Evolutionary conservation across 2,888 invertebrate species (phyloP), one percentile per base, ranked within the genome.

Genomic region (Rutpela maculata): DNA sequence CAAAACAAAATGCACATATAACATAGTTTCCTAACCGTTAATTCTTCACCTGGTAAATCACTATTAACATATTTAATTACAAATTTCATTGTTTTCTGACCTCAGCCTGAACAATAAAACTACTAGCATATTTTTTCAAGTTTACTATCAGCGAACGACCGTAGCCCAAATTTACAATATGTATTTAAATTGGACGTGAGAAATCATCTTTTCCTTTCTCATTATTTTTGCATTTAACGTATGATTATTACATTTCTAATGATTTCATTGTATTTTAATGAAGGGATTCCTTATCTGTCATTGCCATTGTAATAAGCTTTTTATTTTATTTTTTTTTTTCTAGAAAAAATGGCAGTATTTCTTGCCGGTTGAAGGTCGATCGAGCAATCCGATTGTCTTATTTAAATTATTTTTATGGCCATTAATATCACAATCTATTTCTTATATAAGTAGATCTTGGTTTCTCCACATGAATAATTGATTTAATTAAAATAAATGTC

Each of bases 241-340:
- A 69, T 35, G 18, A 59, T 69, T 57, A 38, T 35, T 69, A 31
- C 38, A 59, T 59, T 31, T 69, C 22, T 68, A 31, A 31, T 6
- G n/a, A 59, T 67, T 12, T 55, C 59, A 69, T 69, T 69, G 69
- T 69, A 59, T 57, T 56, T 69, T 56, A 69, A 69, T 57, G 31
- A 22, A 65, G 6, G 12, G 35, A 19, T 18, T 65, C 43, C 6
- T n/a, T 43, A 38, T 43, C 65, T 65, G 17, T 17, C 65, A 15
- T 31, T 65, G 43, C 15, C 65, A 43, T 43, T 65, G 11, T 43
- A 43, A 7, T 65, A 43, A 5, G 38, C 18, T 63, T 63, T 17
- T 11, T 11, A 50, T 5, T n/a, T 4, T 50, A 7, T 7, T 50
- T n/a, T 3, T 50, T 0, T n/a, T 5, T 50, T 50, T 50, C n/a